phyloP scores from a whole-genome alignment of 1,140 invertebrate species.

The Octopus sinensis region DNA sequence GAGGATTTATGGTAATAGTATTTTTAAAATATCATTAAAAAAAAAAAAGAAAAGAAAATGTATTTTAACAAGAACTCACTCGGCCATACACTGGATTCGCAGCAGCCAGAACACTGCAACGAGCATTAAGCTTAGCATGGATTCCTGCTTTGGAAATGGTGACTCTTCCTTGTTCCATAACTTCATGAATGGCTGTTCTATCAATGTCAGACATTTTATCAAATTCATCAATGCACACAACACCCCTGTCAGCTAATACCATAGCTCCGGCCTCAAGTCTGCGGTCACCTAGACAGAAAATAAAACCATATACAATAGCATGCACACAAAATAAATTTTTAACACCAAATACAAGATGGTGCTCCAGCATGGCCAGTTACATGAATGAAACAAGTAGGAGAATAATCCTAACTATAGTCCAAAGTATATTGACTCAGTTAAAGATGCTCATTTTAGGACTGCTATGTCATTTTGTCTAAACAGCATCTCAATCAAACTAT shows the following conservation, averaged over 20 bases:
- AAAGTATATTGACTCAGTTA: no score
- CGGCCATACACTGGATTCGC: constrained; percentile 99
- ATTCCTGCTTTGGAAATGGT: constrained; percentile 99
- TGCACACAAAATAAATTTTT: no score
- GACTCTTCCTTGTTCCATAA: constrained; percentile 75
- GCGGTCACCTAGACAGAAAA: constrained; percentile 55
- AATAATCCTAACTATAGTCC: no score
- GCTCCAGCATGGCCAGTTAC: no score
- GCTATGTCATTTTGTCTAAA: no score
- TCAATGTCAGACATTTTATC: constrained; percentile 99
- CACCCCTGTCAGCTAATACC: constrained; percentile 96
- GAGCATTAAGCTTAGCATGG: constrained; percentile 93
- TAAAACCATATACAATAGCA: no score
- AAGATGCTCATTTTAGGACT: no score
- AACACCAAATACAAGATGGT: no score
- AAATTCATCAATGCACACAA: constrained; percentile 99
- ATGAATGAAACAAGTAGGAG: no score
- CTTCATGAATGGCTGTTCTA: constrained; percentile 97
- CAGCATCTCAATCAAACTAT: no score
- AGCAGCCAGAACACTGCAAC: constrained; percentile 95
- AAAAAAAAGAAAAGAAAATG: not conserved
- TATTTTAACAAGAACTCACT: constrained; percentile 60
- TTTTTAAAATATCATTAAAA: no score
- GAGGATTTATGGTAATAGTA: no score
- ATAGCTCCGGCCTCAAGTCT: constrained; percentile 96